A percentile compares a stretch with the other conserved stretches of the same genome.
phyloP scores from a whole-genome alignment of 2,797 vertebrate species.

The Tenualosa ilisha region DNA sequence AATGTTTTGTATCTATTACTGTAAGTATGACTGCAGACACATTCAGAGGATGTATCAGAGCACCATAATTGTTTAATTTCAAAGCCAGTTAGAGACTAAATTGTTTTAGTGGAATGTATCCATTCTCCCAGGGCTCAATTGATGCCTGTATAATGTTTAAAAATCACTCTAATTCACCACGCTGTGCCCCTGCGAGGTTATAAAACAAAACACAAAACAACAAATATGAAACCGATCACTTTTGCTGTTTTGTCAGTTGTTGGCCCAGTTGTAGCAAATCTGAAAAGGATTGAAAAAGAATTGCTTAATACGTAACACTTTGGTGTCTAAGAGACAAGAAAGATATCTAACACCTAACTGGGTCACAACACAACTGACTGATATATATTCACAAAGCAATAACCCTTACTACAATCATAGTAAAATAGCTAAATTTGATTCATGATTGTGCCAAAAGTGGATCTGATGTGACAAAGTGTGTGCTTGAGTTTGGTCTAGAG shows the following conservation, averaged over 20 bases:
- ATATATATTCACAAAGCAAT: slow-evolving; percentile 15
- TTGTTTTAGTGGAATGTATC: slow-evolving; percentile 14
- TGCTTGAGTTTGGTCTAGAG: slow-evolving; percentile 8
- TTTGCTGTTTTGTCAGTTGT: slow-evolving; percentile 10
- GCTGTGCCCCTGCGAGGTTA: background rate
- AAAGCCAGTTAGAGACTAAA: background rate
- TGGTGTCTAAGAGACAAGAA: background rate
- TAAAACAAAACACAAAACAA: background rate
- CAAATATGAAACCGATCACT: slow-evolving; percentile 4
- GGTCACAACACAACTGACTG: background rate
- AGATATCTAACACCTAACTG: background rate
- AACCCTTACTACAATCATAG: slow-evolving; percentile 9
- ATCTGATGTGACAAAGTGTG: slow-evolving; percentile 17
- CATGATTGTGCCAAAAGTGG: slow-evolving; percentile 13
- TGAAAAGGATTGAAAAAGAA: background rate
- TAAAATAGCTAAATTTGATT: background rate
- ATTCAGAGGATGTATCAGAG: background rate
- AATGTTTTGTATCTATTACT: background rate
- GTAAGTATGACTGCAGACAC: background rate
- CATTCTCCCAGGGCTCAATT: slow-evolving; percentile 1
- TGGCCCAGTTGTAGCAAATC: slow-evolving; percentile 17
- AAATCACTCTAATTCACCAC: background rate
- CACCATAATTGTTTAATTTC: background rate
- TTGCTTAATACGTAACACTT: background rate
- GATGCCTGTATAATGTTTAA: slow-evolving; percentile 7